phyloP scores from a whole-genome alignment of 2,888 invertebrate species.

The Cartodere bifasciata region DNA sequence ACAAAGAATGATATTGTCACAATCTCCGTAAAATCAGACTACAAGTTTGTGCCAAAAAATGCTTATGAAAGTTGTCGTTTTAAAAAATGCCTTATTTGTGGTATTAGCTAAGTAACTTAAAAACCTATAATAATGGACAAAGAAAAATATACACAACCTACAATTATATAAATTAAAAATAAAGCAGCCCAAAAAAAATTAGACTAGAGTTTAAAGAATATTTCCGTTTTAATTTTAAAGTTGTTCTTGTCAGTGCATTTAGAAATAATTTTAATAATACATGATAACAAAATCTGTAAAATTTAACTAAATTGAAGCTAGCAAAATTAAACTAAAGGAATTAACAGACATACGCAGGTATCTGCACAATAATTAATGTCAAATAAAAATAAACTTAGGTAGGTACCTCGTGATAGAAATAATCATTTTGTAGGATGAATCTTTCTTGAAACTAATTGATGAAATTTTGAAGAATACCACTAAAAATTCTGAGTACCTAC shows the following conservation, averaged over 20 bases:
- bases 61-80: no score
- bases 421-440: neutral
- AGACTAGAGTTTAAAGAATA: conserved; percentile 25
- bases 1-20: no score
- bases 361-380: no score
- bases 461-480: conserved; percentile 24
- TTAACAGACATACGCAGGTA: conserved; percentile 12
- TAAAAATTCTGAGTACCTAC: conserved; percentile 26
- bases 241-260: conserved; percentile 1
- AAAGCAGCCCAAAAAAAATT: conserved; percentile 22
- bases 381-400: no score
- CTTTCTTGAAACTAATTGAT: conserved; percentile 16
- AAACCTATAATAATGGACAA: neutral
- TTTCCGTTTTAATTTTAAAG: conserved; percentile 5
- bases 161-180: conserved; percentile 7
- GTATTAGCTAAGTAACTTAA: no score
- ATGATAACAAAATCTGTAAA: conserved; percentile 3
- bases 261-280: neutral
- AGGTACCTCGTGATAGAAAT: no score
- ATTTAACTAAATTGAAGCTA: conserved; percentile 6
- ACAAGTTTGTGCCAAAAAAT: no score
- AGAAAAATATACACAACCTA: neutral
- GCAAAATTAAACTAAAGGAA: conserved; percentile 15
- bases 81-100: neutral
- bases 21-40: no score